Conservation (phyloP, 1,140 invertebrate genomes). For the Solenopsis invicta region DNA sequence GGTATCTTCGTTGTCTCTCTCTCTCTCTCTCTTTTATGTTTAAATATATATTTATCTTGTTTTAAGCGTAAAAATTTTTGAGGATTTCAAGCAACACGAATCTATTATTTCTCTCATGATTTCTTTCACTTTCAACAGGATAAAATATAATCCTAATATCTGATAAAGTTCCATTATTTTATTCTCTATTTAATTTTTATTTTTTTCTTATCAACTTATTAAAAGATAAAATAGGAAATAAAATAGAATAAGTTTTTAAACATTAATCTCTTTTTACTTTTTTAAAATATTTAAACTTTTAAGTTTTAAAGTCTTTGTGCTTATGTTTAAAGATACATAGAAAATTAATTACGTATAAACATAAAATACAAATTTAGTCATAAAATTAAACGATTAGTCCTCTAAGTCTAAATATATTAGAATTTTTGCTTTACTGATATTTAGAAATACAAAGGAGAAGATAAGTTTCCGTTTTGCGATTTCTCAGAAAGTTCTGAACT, state of each 20-base stretch:
- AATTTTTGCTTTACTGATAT: neutral
- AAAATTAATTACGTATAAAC: too few species aligned
- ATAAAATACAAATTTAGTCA: too few species aligned
- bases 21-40: too few species aligned
- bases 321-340: too few species aligned
- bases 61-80: too few species aligned
- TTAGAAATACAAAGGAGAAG: neutral
- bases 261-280: neutral
- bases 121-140: conserved; percentile 3
- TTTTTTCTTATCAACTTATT: neutral
- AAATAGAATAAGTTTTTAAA: neutral
- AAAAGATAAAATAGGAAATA: neutral
- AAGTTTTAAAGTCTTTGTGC: too few species aligned
- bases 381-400: too few species aligned
- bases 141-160: neutral
- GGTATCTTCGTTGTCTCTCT: too few species aligned
- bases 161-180: neutral
- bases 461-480: neutral
- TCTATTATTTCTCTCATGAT: neutral
- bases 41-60: too few species aligned
- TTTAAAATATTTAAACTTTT: neutral
- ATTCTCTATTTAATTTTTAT: neutral
- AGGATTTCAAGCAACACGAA: too few species aligned
- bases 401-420: too few species aligned
- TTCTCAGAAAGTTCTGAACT: conserved; percentile 53